These are phyloP conservation scores for Mimas tiliae DNA, from an alignment of 2,888 invertebrate species.

Conservation along the genomic window DNA sequence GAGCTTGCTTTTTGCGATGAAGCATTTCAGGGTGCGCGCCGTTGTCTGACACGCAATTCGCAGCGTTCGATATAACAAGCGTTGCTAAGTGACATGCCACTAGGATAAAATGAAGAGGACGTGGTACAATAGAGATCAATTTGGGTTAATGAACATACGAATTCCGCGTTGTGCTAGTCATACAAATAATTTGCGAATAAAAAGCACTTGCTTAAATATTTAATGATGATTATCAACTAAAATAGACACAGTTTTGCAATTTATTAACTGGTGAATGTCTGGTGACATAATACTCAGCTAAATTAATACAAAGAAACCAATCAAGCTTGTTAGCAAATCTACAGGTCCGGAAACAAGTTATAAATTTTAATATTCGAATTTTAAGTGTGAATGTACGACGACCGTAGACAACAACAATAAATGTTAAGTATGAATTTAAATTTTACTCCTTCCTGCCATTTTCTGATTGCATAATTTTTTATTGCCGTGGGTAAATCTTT, in stretches of 20 bases:
- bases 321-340: background rate
- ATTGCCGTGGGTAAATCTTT: background rate
- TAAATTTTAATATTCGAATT: background rate
- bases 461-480: background rate
- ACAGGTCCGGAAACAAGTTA: background rate
- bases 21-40: background rate
- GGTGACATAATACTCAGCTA: slow-evolving; percentile 5
- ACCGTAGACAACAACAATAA: background rate
- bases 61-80: slow-evolving; percentile 41
- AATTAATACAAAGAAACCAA: background rate
- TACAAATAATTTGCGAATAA: slow-evolving; percentile 35
- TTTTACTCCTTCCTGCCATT: background rate
- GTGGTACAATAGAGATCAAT: slow-evolving; percentile 64
- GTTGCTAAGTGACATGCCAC: slow-evolving; percentile 54
- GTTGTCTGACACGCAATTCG: background rate
- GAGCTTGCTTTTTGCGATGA: slow-evolving; percentile 53
- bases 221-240: background rate
- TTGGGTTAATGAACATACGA: slow-evolving; percentile 67
- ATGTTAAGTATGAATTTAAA: background rate
- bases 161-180: slow-evolving; percentile 44
- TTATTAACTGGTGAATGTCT: slow-evolving; percentile 3
- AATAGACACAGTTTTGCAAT: background rate
- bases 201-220: slow-evolving; percentile 30
- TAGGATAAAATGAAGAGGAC: slow-evolving; percentile 61
- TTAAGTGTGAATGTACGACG: background rate